Evolutionary conservation across 2,888 invertebrate genomes (phyloP).

Genomic region (Epirrhoe tristata): DNA sequence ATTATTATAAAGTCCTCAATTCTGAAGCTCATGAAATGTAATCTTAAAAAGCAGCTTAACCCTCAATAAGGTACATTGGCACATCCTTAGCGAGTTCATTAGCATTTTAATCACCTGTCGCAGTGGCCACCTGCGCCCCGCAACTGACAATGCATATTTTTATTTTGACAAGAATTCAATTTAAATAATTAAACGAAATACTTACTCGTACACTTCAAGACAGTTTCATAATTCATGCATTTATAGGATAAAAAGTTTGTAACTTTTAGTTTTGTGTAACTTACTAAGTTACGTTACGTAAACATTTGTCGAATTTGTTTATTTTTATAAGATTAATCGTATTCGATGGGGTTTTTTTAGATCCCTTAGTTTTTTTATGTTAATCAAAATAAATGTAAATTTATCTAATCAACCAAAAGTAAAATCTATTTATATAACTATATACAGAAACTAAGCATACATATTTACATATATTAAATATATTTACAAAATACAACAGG

Average conservation of each 20-base stretch:
- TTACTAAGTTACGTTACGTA: no score
- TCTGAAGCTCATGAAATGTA: not conserved
- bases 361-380: no score
- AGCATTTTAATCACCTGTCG: conserved; percentile 82
- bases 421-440: no score
- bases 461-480: no score
- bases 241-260: not conserved
- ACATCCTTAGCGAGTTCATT: conserved; percentile 56
- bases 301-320: no score
- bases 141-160: conserved; percentile 62
- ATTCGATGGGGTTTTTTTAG: no score
- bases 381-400: no score
- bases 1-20: not conserved
- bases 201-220: not conserved
- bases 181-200: conserved; percentile 14
- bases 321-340: no score
- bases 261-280: not conserved
- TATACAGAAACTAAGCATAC: no score
- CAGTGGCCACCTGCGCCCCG: conserved; percentile 57
- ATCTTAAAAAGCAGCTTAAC: conserved; percentile 15
- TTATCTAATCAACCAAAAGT: no score
- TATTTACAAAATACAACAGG: no score
- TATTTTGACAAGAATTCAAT: conserved; percentile 33
- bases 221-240: not conserved
- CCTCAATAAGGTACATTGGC: conserved; percentile 27